phyloP scores from a whole-genome alignment of 2,113 vertebrate genomes.

The Gulo gulo region DNA sequence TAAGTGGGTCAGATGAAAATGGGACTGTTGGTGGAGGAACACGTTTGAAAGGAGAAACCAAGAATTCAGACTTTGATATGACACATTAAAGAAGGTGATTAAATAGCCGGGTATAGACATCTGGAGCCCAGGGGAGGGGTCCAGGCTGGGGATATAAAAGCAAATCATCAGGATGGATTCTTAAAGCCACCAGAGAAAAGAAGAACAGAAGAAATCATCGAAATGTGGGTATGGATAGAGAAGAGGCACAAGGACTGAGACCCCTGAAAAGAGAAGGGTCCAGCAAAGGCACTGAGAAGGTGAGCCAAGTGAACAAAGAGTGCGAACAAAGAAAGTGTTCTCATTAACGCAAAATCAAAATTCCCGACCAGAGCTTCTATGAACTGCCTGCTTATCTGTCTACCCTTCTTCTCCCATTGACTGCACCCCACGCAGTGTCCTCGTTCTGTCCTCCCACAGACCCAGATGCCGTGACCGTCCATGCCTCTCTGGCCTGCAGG shows the following conservation, averaged over 20 bases:
- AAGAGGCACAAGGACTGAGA: not conserved
- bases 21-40: not conserved
- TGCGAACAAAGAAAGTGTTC: not conserved
- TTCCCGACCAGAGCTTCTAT: rapidly evolving
- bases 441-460: not conserved
- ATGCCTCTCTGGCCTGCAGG: not conserved
- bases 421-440: too few relatives aligned
- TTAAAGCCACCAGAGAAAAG: not conserved
- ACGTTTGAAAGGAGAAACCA: not conserved
- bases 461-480: rapidly evolving
- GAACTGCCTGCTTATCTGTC: not conserved
- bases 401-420: not conserved
- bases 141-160: not conserved
- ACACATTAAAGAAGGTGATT: not conserved
- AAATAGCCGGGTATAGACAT: not conserved
- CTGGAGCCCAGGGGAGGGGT: not conserved
- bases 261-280: not conserved
- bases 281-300: not conserved
- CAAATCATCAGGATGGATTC: not conserved
- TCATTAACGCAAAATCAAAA: not conserved
- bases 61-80: not conserved
- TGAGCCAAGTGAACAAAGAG: not conserved
- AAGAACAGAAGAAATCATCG: not conserved
- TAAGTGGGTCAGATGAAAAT: not conserved
- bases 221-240: not conserved